These are phyloP conservation scores for Amphipoea oculea DNA, from an alignment of 2,888 invertebrate species.

Conservation along the genomic window DNA sequence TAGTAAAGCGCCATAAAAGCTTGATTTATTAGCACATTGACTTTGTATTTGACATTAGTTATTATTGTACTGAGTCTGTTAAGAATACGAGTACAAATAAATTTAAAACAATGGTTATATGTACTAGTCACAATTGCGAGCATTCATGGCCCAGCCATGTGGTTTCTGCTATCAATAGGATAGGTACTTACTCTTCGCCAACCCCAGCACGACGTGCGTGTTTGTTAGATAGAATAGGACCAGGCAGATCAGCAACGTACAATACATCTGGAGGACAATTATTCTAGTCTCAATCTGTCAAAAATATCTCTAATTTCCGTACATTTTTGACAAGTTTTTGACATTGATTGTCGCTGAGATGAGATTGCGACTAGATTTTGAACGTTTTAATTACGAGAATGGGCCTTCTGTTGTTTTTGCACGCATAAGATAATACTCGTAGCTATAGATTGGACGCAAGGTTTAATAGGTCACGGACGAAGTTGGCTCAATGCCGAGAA, in stretches of 20 bases:
- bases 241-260: background rate
- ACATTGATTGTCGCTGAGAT: background rate
- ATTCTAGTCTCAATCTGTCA: background rate
- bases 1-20: background rate
- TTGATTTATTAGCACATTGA: constrained; percentile 9
- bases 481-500: constrained; percentile 5
- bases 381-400: background rate
- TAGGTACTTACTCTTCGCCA: background rate
- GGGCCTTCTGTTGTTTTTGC: background rate
- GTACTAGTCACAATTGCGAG: background rate
- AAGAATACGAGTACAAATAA: constrained; percentile 7
- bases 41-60: background rate
- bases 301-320: background rate
- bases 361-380: background rate
- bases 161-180: constrained; percentile 6
- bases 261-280: background rate
- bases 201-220: background rate
- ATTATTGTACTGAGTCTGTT: background rate
- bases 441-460: background rate
- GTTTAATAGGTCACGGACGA: constrained; percentile 39
- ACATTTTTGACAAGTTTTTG: background rate
- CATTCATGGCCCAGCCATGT: constrained; percentile 8
- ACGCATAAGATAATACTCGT: background rate
- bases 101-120: constrained; percentile 8
- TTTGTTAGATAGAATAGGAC: background rate